These are phyloP conservation scores for Discoglossus pictus DNA, from an alignment of 2,797 vertebrate genomes.

Conservation along the genomic window DNA sequence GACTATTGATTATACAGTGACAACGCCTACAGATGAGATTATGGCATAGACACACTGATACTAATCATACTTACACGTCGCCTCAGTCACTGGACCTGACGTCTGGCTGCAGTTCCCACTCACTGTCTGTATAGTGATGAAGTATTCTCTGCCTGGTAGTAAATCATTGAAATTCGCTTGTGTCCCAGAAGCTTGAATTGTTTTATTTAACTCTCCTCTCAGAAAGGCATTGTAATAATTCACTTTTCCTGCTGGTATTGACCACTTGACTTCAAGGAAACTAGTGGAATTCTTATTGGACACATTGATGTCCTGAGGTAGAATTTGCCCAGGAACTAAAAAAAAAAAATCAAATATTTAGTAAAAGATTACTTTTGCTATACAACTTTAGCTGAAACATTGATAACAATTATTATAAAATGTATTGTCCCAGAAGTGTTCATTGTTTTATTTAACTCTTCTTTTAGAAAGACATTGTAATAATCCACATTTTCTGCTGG, in stretches of 20 bases:
- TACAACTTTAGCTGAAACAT: too few relatives aligned
- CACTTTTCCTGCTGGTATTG: slow-evolving; percentile 5
- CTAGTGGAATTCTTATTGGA: slow-evolving; percentile 1
- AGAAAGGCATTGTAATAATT: slow-evolving; percentile 6
- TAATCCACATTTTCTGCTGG: too few relatives aligned
- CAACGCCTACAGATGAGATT: too few relatives aligned
- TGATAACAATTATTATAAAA: too few relatives aligned
- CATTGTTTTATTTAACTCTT: too few relatives aligned
- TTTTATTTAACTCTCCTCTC: slow-evolving; percentile 11
- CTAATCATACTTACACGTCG: slow-evolving; percentile 21
- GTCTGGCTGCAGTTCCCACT: slow-evolving; percentile 17
- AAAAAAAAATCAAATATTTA: too few relatives aligned
- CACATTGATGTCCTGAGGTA: not conserved
- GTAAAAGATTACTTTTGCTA: too few relatives aligned
- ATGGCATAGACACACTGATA: too few relatives aligned
- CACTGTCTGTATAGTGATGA: slow-evolving; percentile 21
- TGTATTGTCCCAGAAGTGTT: too few relatives aligned
- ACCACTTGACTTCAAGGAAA: slow-evolving; percentile 5
- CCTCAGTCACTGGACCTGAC: slow-evolving; percentile 12
- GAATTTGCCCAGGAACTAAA: slow-evolving; percentile 13
- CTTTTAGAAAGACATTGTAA: too few relatives aligned
- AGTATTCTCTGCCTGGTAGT: slow-evolving; percentile 33
- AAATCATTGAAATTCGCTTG: slow-evolving; percentile 15
- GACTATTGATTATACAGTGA: too few relatives aligned
- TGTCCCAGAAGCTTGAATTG: not conserved